Base-by-base conservation (phyloP, 2,113 vertebrate species). In the Epinephelus fuscoguttatus region DNA sequence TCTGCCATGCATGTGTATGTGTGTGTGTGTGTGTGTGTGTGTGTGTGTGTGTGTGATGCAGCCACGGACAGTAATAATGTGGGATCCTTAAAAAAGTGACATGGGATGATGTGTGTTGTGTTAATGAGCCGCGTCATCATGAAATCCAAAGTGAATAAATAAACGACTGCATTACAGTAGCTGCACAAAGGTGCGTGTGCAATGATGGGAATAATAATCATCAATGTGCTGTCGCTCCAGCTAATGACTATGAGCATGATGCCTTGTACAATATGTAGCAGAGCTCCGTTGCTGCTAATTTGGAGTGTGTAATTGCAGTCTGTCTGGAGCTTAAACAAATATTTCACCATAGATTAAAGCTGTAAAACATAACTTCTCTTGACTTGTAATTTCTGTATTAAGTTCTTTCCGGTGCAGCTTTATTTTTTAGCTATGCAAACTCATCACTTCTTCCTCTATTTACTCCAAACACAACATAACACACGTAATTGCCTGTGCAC, bases 181-280 rank as follows among this genome's bases (percentile, higher is more conserved):
- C 84, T 60, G 70, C 69, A 88, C 76, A 83, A 84, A 92, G 89
- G 90, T 86, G 79, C 23, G 1, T 68, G 71, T 81, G 85, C 71
- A 74, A 12, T 82, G 88, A 89, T 42, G 74, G 70, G 88, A 77
- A 76, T 90, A 88, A 89, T 89, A 89, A 88, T 86, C 74, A 81
- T 87, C 78, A 84, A 14, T 78, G 73, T 45, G 53, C 80, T 88
- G 89, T 88, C 82, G 57, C 78, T 88, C 45, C 49, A 19, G 78
- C 82, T 90, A 86, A 93, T 93, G 91, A 89, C 78, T 56, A 70
- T 49, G 81, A 90, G 56, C 72, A 17, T n/a, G 83, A 85, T 50
- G 78, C 81, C 64, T 84, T 60, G 80, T 82, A 71, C 68, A 88
- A 69, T 30, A 63, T 78, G 81, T 70, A 68, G 75, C 81, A 37